Evolutionary conservation across 2,113 vertebrate species (phyloP).

Genomic region (Salvator merianae): DNA sequence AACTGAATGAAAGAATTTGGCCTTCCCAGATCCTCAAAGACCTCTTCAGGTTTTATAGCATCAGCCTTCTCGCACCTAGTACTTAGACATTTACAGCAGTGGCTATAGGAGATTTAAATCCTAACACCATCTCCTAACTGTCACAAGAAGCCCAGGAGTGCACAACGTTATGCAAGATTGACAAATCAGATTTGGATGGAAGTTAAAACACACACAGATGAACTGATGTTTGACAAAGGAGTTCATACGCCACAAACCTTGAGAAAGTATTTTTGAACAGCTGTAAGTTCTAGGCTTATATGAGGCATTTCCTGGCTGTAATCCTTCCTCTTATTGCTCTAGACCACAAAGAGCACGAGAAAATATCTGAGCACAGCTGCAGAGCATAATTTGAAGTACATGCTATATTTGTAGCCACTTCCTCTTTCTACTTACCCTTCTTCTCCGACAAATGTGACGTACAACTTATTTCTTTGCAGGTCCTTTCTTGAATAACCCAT

Average conservation of each 20-base stretch:
- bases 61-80: neutral
- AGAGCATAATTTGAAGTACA: conserved; percentile 35
- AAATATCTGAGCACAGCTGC: conserved; percentile 56
- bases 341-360: conserved; percentile 47
- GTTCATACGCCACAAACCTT: conserved; percentile 34
- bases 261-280: conserved; percentile 49
- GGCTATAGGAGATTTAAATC: neutral
- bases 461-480: conserved; percentile 96
- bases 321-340: conserved; percentile 69
- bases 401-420: conserved; percentile 49
- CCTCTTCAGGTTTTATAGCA: neutral
- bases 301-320: conserved; percentile 65
- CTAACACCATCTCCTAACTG: neutral
- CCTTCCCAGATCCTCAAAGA: conserved; percentile 7
- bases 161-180: neutral
- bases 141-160: neutral
- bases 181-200: neutral
- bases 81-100: neutral
- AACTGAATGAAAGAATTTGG: conserved; percentile 19
- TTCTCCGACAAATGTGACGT: conserved; percentile 96
- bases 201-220: neutral
- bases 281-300: conserved; percentile 52
- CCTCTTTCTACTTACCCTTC: conserved; percentile 88
- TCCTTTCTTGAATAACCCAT: conserved; percentile 99
- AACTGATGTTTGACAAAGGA: conserved; percentile 11